Evolutionary conservation across 2,797 vertebrate genomes (phyloP).

Genomic region (Thripadectes ignobilis): DNA sequence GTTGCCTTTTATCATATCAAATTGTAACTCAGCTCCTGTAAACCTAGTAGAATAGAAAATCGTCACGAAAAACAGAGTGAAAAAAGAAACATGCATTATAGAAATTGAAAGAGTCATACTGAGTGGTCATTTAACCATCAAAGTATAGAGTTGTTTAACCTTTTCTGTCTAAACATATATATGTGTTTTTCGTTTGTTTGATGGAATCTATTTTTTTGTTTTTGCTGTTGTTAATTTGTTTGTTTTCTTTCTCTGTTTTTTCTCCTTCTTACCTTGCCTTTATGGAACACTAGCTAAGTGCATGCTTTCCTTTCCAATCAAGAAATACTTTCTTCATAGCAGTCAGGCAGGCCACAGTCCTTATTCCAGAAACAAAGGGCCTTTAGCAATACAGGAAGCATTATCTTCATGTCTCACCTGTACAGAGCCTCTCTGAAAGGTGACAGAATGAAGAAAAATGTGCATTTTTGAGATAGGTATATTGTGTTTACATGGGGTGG

Average conservation of each 20-base stretch:
- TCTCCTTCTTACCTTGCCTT: neutral
- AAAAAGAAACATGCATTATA: neutral
- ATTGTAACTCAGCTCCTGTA: neutral
- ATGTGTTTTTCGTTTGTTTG: neutral
- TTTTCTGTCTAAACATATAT: neutral
- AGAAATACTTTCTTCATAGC: neutral
- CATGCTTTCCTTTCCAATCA: neutral
- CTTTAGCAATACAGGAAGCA: neutral
- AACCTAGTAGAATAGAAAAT: neutral
- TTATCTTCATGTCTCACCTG: neutral
- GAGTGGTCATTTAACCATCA: neutral
- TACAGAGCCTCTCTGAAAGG: neutral
- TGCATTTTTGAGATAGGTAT: neutral
- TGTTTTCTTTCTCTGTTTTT: neutral
- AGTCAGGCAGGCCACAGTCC: neutral
- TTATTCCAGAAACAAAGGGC: neutral
- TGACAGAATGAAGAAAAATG: neutral
- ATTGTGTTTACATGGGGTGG: neutral
- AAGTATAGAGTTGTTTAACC: neutral
- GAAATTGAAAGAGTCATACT: neutral
- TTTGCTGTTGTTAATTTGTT: neutral
- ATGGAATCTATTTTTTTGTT: too few relatives aligned
- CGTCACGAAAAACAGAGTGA: neutral
- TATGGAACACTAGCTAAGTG: neutral
- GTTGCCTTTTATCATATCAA: neutral